Evolutionary conservation across 2,113 vertebrate species (phyloP).

Genomic region (Ictalurus furcatus): DNA sequence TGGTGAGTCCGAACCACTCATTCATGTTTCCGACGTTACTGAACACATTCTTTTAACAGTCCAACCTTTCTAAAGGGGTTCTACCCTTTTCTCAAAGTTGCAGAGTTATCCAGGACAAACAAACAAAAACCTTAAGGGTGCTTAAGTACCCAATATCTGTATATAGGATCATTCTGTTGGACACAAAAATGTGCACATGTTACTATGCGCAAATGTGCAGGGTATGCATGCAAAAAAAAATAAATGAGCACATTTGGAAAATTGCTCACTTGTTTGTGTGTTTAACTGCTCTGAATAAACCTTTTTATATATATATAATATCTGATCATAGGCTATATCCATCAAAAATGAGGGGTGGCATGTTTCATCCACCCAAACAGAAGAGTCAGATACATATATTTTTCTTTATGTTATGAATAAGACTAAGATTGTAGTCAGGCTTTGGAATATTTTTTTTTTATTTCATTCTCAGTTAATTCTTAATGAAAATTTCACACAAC

Average conservation of each 20-base stretch:
- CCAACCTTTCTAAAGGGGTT: background rate
- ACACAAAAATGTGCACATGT: background rate
- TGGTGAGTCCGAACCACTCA: slow-evolving; percentile 29
- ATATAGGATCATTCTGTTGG: background rate
- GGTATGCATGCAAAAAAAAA: background rate
- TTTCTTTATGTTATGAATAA: background rate
- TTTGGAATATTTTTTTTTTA: background rate
- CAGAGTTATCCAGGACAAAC: background rate
- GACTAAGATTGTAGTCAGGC: background rate
- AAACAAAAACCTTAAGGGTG: background rate
- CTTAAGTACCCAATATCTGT: background rate
- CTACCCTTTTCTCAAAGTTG: background rate
- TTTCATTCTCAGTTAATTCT: background rate
- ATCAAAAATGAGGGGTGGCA: background rate
- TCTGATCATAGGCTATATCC: background rate
- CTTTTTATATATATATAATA: background rate
- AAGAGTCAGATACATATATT: no score
- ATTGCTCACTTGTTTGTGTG: background rate
- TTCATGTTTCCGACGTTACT: background rate
- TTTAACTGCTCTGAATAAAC: background rate
- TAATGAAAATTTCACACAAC: background rate
- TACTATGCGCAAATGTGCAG: background rate
- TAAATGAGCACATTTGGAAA: background rate
- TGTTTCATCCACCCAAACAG: background rate
- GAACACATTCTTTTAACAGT: background rate